phyloP scores from a whole-genome alignment of 2,888 invertebrate genomes.

The Lithophane semibrunnea region DNA sequence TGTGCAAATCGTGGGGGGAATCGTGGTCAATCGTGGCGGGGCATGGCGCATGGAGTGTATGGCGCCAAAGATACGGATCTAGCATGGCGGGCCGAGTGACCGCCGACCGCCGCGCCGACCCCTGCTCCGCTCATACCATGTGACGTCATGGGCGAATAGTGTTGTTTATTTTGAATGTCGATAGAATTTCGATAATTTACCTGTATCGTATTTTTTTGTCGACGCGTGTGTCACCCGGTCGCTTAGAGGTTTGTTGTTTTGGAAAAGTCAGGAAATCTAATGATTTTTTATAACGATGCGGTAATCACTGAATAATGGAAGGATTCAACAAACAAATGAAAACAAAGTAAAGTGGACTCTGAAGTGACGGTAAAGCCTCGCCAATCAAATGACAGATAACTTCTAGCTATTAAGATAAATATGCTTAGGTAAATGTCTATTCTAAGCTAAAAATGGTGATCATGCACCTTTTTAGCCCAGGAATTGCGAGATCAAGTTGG shows the following conservation, averaged over 20 bases:
- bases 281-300: background rate
- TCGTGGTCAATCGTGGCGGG: conserved; percentile 34
- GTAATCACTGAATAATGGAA: background rate
- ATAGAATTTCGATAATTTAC: conserved; percentile 9
- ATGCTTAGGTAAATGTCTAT: background rate
- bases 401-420: background rate
- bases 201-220: too few relatives aligned
- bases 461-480: background rate
- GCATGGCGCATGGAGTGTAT: conserved; percentile 73
- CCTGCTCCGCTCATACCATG: conserved; percentile 72
- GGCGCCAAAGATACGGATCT: conserved; percentile 87
- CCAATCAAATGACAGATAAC: background rate
- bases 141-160: conserved; percentile 71
- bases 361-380: background rate
- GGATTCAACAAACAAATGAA: background rate
- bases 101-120: conserved; percentile 80
- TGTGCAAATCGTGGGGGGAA: conserved; percentile 74
- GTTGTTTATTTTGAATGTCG: conserved; percentile 29
- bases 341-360: background rate
- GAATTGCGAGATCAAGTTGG: background rate
- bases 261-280: background rate
- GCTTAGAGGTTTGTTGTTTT: too few relatives aligned
- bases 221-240: too few relatives aligned
- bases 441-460: too few relatives aligned
- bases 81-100: conserved; percentile 82